Evolutionary conservation across 2,113 vertebrate species (phyloP).

Genomic region (Cheilinus undulatus): DNA sequence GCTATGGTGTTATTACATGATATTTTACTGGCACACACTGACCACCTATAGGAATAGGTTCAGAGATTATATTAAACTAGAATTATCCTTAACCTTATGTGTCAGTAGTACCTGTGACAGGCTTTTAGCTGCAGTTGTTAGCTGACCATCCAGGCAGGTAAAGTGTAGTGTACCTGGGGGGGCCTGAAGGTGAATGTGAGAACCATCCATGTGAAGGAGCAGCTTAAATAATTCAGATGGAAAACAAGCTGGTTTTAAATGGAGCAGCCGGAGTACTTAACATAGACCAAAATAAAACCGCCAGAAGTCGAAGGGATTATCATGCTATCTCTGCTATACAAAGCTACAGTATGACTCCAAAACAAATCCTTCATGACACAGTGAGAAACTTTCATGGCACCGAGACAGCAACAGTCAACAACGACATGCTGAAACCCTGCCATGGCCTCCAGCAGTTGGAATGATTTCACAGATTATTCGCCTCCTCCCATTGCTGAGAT

Average conservation of each 20-base stretch:
- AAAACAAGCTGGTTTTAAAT: conserved; percentile 71
- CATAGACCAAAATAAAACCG: conserved; percentile 43
- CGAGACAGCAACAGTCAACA: conserved; percentile 22
- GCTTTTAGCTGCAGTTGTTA: conserved; percentile 26
- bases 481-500: conserved; percentile 33
- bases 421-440: conserved; percentile 4
- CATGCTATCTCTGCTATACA: conserved; percentile 11
- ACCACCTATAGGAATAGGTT: neutral
- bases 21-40: too few species aligned
- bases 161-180: conserved; percentile 51
- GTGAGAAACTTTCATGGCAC: conserved; percentile 7
- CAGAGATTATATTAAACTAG: neutral
- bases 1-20: too few species aligned
- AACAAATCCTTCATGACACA: conserved; percentile 16
- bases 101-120: conserved; percentile 1
- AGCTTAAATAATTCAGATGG: conserved; percentile 80
- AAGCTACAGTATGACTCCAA: neutral
- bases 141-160: conserved; percentile 56
- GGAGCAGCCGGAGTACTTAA: conserved; percentile 47
- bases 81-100: neutral
- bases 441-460: conserved; percentile 21
- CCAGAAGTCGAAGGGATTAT: conserved; percentile 27
- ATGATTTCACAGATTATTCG: conserved; percentile 35
- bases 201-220: conserved; percentile 47
- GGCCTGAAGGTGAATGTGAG: conserved; percentile 64